Evolutionary conservation across 2,888 invertebrate genomes (phyloP), one percentile per base, ranked within the genome.

Genomic region (Hoplodrina blanda): DNA sequence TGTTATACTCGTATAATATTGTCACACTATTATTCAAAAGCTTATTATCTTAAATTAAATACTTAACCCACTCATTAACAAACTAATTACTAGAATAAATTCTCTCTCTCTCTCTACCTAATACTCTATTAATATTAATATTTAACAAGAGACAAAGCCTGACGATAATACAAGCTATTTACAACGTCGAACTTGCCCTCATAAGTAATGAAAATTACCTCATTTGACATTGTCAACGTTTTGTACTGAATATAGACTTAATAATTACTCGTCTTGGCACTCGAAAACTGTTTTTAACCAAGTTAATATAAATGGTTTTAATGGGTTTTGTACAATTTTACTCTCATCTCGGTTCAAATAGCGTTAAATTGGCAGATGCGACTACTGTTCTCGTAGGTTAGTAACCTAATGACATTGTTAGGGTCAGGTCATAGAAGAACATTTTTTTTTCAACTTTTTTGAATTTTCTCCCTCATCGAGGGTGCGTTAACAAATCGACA

Each of bases 151-250:
- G 33, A 62, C 17, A 41, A 52, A 30, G 25, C 62, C 60, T 46
- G 17, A 50, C 59, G 46, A 62, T 63, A 78, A 78, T 60, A 54
- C 20, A 37, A 56, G 72, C 37, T 56, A 79, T 72, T 80, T 72
- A 53, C 60, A 60, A 71, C 37, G 44, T 69, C 61, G 30, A 61
- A 65, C 57, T 62, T 54, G 30, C 30, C 15, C 57, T 71, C 64
- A 56, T 79, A 57, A 65, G 50, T 64, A 67, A 60, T 57, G 49
- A 19, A 65, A 76, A 76, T 68, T 41, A 68, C 53, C 41, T 68
- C 62, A 78, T 76, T 78, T 80, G 25, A 72, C 65, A 78, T n/a
- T 55, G 67, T 62, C 66, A 37, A 50, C 46, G 11, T 54, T 8
- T 17, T 37, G 2, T 63, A 52, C 37, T 49, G 19, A 37, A 60